These are phyloP conservation scores for Drosophila busckii DNA, from an alignment of 1,140 invertebrate genomes.

Conservation along the genomic window DNA sequence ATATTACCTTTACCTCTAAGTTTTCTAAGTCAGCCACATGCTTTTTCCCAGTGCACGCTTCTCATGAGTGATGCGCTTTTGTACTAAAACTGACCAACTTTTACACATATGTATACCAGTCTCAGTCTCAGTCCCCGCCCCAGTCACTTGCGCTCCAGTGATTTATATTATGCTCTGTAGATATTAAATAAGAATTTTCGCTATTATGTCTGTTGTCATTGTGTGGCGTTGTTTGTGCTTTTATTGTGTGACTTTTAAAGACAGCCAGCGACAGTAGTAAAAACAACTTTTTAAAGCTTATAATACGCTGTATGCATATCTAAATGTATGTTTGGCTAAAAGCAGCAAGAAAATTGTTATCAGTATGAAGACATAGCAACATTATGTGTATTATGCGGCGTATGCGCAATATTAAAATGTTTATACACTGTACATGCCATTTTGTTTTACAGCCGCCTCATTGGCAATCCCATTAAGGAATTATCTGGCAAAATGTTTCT, in stretches of 20 bases:
- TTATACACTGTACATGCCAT: slow-evolving; percentile 31
- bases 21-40: too few species aligned
- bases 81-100: slow-evolving; percentile 48
- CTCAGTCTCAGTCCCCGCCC: neutral
- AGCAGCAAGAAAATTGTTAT: slow-evolving; percentile 40
- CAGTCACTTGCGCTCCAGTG: slow-evolving; percentile 26
- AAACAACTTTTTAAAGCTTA: slow-evolving; percentile 25
- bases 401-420: slow-evolving; percentile 58
- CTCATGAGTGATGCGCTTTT: slow-evolving; percentile 62
- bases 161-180: slow-evolving; percentile 51
- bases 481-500: slow-evolving; percentile 79
- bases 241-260: slow-evolving; percentile 61
- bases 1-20: too few species aligned
- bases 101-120: slow-evolving; percentile 8
- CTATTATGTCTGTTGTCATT: slow-evolving; percentile 46
- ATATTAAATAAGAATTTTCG: slow-evolving; percentile 68
- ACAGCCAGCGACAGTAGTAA: slow-evolving; percentile 26
- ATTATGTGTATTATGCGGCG: slow-evolving; percentile 54
- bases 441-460: slow-evolving; percentile 78
- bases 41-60: slow-evolving; percentile 12
- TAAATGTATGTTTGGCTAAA: slow-evolving; percentile 26
- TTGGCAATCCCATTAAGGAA: slow-evolving; percentile 78
- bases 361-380: slow-evolving; percentile 29
- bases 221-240: slow-evolving; percentile 12
- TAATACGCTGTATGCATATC: slow-evolving; percentile 7